Conservation (phyloP, 35 echinoderm and acorn worm genomes). For the Diadema setosum region DNA sequence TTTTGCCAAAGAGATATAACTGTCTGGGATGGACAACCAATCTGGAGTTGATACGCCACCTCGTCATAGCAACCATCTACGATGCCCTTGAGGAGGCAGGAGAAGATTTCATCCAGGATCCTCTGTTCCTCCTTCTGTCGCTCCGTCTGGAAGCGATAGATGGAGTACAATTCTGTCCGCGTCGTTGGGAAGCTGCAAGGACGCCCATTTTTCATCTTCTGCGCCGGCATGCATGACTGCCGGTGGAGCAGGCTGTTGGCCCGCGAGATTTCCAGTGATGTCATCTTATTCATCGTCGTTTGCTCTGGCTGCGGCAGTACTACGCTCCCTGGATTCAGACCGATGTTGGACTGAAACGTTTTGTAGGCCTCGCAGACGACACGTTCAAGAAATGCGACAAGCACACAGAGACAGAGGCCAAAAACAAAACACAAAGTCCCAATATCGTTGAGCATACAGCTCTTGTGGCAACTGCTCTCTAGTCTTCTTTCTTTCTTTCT, state of each 20-base stretch:
- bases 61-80: slow-evolving; percentile 84
- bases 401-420: neutral
- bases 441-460: neutral
- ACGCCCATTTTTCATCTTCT: neutral
- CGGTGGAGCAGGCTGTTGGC: slow-evolving; percentile 4
- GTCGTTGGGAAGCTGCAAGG: slow-evolving; percentile 40
- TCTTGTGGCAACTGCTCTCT: too few species aligned
- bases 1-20: too few species aligned
- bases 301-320: neutral
- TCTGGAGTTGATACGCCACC: too few species aligned
- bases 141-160: neutral
- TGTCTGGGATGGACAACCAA: too few species aligned
- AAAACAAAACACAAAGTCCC: neutral
- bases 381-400: neutral
- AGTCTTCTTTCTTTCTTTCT: neutral
- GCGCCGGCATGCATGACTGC: neutral
- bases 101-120: slow-evolving; percentile 78
- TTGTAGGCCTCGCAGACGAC: neutral
- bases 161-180: slow-evolving; percentile 28
- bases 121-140: slow-evolving; percentile 46
- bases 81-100: slow-evolving; percentile 55
- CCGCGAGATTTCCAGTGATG: neutral
- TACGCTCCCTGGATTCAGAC: neutral
- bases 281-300: neutral
- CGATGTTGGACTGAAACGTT: neutral